Base-by-base conservation (phyloP, 2,113 vertebrate species). In the Chlamydotis undulata region DNA sequence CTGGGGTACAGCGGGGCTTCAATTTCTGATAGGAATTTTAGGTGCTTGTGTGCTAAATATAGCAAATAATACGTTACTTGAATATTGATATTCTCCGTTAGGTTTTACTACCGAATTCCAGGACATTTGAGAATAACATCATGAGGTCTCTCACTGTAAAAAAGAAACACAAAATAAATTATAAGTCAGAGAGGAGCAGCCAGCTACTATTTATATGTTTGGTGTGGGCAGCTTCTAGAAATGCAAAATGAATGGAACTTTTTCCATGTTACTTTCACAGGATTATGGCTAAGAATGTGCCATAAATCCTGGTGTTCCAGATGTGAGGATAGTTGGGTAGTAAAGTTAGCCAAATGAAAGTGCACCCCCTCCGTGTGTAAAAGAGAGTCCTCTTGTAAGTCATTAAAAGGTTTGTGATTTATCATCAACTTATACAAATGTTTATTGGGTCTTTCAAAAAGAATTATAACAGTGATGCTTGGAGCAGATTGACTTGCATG, bases 381-480 rank as follows among this genome's bases (percentile, higher is more conserved):
- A 94, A 56, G 81, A 65, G 21, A 5, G 43, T 60, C 79, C 65
- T 67, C 55, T 67, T 81, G 71, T 39, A 87, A 81, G 77, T 77
- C 82, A 47, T 89, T 96, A 92, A 89, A 74, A 90, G 31, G 60
- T n/a, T 75, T 86, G 63, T 95, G 83, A 94, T 97, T 97, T 94
- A 92, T 71, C 50, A n/a, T 70, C 28, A 49, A 50, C 21, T 94
- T 84, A 60, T 70, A 45, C 0, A 0, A 78, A 83, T 63, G 22
- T 95, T 95, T 95, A 94, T 87, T 87, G 61, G 49, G 16, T 77
- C 94, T 97, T 89, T 95, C 79, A 86, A 37, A 76, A 78, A 88
- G 96, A 97, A 53, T 97, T 95, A 95, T 24, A 60, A 39, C 7
- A 17, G 67, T 39, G 82, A 45, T 83, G 45, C 26, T 74, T 93